Conservation (phyloP, 2,888 invertebrate species). For the Teinopalpus imperialis region DNA sequence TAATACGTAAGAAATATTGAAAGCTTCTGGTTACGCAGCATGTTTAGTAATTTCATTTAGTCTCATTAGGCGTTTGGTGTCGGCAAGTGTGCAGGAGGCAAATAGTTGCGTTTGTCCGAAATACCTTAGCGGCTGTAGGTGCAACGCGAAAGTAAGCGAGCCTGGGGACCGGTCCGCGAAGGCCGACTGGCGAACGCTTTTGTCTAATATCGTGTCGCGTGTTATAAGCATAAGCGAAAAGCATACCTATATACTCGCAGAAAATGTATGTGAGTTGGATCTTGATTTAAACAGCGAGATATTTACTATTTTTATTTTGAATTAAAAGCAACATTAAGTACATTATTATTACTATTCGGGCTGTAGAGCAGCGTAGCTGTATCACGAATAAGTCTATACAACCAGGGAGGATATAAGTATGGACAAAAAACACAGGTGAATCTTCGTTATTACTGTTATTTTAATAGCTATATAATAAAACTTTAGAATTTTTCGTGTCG, state of each 20-base stretch:
- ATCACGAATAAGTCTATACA: too few relatives aligned
- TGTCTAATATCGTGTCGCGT: slow-evolving; percentile 56
- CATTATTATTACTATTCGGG: too few relatives aligned
- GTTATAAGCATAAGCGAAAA: slow-evolving; percentile 38
- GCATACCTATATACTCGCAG: too few relatives aligned
- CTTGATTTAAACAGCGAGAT: background rate
- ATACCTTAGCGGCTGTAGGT: slow-evolving; percentile 50
- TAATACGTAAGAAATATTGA: background rate
- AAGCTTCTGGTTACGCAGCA: slow-evolving; percentile 16
- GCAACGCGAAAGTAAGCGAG: slow-evolving; percentile 76
- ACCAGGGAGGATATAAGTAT: too few relatives aligned
- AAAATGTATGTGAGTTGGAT: too few relatives aligned
- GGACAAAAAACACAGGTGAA: too few relatives aligned
- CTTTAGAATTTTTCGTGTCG: too few relatives aligned
- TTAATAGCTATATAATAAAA: too few relatives aligned
- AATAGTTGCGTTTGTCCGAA: slow-evolving; percentile 42
- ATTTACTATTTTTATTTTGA: too few relatives aligned
- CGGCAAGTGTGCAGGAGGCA: slow-evolving; percentile 21
- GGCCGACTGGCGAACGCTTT: slow-evolving; percentile 68
- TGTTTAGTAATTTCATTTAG: slow-evolving; percentile 15
- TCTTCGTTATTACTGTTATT: too few relatives aligned
- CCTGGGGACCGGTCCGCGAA: slow-evolving; percentile 70
- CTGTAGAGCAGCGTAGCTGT: too few relatives aligned
- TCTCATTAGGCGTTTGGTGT: slow-evolving; percentile 18
- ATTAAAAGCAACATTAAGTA: too few relatives aligned